Percentiles rank a stretch among this genome's conserved stretches.
Evolutionary conservation across 2,888 invertebrate species (phyloP).

Genomic region (Phytoseiulus persimilis): DNA sequence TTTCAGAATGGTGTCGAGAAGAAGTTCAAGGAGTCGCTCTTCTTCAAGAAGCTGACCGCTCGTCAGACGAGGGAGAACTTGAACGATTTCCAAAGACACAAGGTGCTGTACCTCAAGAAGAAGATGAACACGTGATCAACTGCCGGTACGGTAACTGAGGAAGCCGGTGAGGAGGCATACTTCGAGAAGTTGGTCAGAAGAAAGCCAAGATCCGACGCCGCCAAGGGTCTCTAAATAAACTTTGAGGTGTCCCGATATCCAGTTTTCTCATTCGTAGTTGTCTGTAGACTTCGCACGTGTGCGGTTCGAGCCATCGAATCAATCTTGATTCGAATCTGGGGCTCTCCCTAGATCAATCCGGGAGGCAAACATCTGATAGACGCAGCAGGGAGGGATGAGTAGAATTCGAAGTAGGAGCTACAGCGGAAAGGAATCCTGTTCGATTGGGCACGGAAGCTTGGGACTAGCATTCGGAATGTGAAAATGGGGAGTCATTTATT

Average conservation of each 20-base stretch:
- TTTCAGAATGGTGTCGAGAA: conserved; percentile 13
- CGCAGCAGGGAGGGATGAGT: no score
- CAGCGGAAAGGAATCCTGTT: no score
- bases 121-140: conserved; percentile 36
- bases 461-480: no score
- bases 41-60: conserved; percentile 29
- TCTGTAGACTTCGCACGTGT: no score
- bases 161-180: conserved; percentile 7
- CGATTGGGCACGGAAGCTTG: no score
- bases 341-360: no score
- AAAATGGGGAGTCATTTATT: no score
- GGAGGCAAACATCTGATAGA: no score
- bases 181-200: conserved; percentile 35
- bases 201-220: conserved; percentile 36
- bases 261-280: neutral
- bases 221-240: conserved; percentile 9
- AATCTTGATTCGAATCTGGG: no score
- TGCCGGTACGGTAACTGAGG: conserved; percentile 19
- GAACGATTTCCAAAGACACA: conserved; percentile 27
- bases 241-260: neutral
- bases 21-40: conserved; percentile 19
- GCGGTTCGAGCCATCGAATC: no score
- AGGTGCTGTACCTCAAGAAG: conserved; percentile 35
- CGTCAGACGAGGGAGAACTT: conserved; percentile 8
- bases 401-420: no score